Base-by-base conservation (phyloP, 92 coral and sea anemone species). In the Desmophyllum pertusum region DNA sequence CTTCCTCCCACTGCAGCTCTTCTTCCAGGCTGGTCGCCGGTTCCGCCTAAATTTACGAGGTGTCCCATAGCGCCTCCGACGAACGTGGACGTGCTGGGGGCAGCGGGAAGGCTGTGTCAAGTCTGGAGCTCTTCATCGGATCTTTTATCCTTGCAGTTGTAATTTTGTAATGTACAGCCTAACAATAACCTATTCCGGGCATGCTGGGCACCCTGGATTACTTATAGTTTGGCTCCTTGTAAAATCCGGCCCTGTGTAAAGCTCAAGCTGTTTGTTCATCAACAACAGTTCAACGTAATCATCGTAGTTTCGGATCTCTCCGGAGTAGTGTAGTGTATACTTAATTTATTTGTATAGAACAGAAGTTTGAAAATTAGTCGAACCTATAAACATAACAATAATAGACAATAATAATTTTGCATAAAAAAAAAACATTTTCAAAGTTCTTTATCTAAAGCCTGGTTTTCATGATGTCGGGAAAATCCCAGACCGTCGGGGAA, bases 1-100 rank as follows among this genome's bases (percentile, higher is more conserved):
- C 17, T 85, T 13, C 92, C 79, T 2, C 90, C 90, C 0, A 41
- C 50, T 37, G 84, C 76, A 8, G 19, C 37, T 9, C 70, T 40
- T 3, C 18, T 66, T 13, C 46, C 48, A 23, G 75, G 46, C 10
- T 80, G 84, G 84, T 14, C 61, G 13, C 84, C 31, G 7, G 1
- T 21, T 2, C 84, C 84, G 33, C 75, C 84, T 11, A 2, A 15
- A 10, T 66, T 46, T 46, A 7, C 75, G 3, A 35, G 75, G 76
- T 80, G 84, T 38, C 84, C 84, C 10, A 37, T 25, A n/a, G 21
- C 45, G 61, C 65, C 74, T 19, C 35, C 57, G 2, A 80, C 77
- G 17, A 18, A 50, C 21, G 55, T 70, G 25, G 17, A n/a, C 10
- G 53, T 71, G 48, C 9, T 10, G 14, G 81, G 68, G 23, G 69